Conservation (phyloP, 2,888 invertebrate genomes). For the Drosophila mayaguana region DNA sequence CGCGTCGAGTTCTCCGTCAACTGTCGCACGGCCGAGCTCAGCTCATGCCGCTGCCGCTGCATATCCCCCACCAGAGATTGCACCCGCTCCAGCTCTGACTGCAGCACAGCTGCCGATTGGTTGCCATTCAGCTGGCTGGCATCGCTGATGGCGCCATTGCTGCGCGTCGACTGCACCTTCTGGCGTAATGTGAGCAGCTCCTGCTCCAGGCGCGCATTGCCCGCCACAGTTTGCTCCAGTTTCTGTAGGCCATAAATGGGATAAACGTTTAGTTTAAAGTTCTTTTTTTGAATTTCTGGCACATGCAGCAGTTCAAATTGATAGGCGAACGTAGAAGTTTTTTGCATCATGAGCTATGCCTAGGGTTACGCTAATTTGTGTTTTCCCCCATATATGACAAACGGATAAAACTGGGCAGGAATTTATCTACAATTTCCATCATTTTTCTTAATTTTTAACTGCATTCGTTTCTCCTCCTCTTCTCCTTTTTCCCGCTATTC, state of each 20-base stretch:
- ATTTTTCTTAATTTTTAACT: too few relatives aligned
- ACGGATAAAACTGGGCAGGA: too few relatives aligned
- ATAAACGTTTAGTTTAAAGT: constrained; percentile 8
- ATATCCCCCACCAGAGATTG: constrained; percentile 94
- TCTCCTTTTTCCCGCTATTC: too few relatives aligned
- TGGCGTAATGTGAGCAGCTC: constrained; percentile 93
- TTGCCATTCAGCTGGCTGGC: constrained; percentile 83
- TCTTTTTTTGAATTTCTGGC: constrained; percentile 19
- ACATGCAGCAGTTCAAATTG: constrained; percentile 59
- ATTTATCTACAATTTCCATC: too few relatives aligned
- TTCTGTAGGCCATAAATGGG: constrained; percentile 86
- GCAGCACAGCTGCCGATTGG: constrained; percentile 88
- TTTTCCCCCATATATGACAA: too few relatives aligned
- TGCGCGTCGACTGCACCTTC: constrained; percentile 90
- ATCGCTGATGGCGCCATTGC: constrained; percentile 85
- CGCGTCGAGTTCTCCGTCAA: constrained; percentile 93
- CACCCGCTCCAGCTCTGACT: constrained; percentile 93
- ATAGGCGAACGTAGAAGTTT: constrained; percentile 56
- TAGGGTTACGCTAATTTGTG: neutral
- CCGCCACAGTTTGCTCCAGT: constrained; percentile 96
- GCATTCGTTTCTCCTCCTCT: too few relatives aligned
- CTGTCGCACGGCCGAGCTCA: constrained; percentile 94
- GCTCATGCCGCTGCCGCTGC: constrained; percentile 93
- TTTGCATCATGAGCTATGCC: constrained; percentile 55
- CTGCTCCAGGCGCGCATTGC: constrained; percentile 94